These are phyloP conservation scores for Drosophila tani DNA, from an alignment of 1,140 invertebrate genomes.

Conservation along the genomic window DNA sequence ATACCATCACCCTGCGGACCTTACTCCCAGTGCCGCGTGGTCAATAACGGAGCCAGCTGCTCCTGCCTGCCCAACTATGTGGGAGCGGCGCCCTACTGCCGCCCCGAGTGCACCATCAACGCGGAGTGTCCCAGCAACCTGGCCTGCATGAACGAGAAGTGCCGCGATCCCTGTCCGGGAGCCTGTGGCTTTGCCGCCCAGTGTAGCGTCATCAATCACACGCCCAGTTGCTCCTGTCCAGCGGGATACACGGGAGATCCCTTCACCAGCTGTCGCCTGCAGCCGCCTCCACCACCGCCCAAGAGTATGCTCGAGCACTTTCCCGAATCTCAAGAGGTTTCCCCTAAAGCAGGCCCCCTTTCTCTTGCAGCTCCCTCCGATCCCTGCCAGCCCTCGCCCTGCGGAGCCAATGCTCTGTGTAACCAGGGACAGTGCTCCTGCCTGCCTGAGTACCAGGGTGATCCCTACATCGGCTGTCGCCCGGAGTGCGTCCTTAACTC, in stretches of 20 bases:
- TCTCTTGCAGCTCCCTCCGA: constrained; percentile 85
- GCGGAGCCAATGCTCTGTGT: constrained; percentile 91
- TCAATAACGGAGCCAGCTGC: constrained; percentile 88
- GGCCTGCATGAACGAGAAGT: constrained; percentile 90
- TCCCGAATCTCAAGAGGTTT: constrained; percentile 48
- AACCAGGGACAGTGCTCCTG: constrained; percentile 92
- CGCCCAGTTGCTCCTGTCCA: constrained; percentile 89
- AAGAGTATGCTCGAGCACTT: too few relatives aligned
- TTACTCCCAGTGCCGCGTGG: constrained; percentile 89
- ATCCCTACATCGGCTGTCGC: constrained; percentile 91
- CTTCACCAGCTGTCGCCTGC: constrained; percentile 87
- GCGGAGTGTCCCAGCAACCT: constrained; percentile 89
- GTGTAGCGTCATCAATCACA: constrained; percentile 89
- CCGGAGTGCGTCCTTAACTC: constrained; percentile 91
- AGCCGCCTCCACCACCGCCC: constrained; percentile 82
- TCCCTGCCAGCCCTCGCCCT: constrained; percentile 89
- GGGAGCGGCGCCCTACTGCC: constrained; percentile 89
- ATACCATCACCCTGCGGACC: constrained; percentile 91
- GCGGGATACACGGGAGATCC: constrained; percentile 90
- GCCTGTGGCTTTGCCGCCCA: constrained; percentile 89
- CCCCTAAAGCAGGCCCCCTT: constrained; percentile 57
- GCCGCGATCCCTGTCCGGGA: constrained; percentile 89
- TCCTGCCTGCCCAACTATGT: constrained; percentile 89
- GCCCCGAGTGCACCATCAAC: constrained; percentile 91
- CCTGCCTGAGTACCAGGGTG: constrained; percentile 90